Evolutionary conservation across 2,797 vertebrate species (phyloP), one percentile per base, ranked within the genome.

Genomic region (Cryptoblepharus egeriae): DNA sequence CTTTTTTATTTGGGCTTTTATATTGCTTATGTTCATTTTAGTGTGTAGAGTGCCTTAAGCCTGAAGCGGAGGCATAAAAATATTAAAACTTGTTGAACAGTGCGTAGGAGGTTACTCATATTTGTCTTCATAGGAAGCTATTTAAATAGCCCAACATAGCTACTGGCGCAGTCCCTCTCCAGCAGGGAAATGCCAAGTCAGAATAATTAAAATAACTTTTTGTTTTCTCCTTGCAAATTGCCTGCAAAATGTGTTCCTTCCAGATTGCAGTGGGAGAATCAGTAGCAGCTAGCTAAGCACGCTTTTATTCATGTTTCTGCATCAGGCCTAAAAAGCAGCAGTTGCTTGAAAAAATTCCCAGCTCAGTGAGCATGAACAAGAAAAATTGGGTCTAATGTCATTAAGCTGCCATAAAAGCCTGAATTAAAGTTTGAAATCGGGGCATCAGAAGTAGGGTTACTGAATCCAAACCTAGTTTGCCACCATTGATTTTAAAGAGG

Each of bases 141-240:
- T n/a, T n/a, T n/a, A 57, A 58, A 57, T 10, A 30, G 39, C 4
- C 42, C 26, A 49, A 22, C 8, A 49, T 35, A 45, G 9, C 45
- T 68, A 12, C 24, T 3, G 15, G 45, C 24, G 3, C 9, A 10
- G 10, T 30, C 28, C 28, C 18, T 30, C 60, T 86, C 88, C 89
- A 92, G 8, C 1, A 60, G 85, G 57, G 84, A 88, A 86, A 79
- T 90, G 78, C 79, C n/a, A 77, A 86, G 83, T 91, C 90, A 89
- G 92, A 92, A 91, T 88, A 92, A 89, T 75, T 87, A 86, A 45
- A 28, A 74, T 82, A 67, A 86, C 81, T 91, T 91, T 86, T 60
- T 88, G 91, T 85, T 90, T 85, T 87, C 77, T 83, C 68, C 68
- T 92, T 88, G 89, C 86, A 91, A 70, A 24, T 18, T 18, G 65